Base-by-base conservation (phyloP, 2,113 vertebrate genomes). In the Rutilus rutilus region DNA sequence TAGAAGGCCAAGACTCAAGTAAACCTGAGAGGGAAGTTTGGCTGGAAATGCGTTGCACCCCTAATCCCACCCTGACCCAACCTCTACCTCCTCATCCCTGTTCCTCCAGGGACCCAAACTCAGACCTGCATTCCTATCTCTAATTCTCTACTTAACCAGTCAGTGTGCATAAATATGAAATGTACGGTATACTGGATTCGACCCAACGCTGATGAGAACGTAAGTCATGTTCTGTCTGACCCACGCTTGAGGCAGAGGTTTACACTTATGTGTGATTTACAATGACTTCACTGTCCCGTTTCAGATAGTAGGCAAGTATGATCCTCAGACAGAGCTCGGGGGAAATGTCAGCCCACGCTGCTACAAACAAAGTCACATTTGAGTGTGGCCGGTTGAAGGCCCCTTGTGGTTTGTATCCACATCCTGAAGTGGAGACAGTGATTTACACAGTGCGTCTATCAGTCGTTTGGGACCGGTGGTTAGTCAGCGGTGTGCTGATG, bases 41-140 rank as follows among this genome's bases (percentile, higher is more conserved):
- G 74, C 81, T 87, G 65, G 75, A 47, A 4, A 60, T 74, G 54
- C 17, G 12, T 71, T 65, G 59, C 71, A 27, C 75, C 73, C 54
- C 50, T 83, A 78, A 83, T 85, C 80, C 80, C 64, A 62, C 23
- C 45, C 73, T 52, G 54, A 82, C 50, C 78, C 85, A 57, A n/a
- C 67, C 25, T 67, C 47, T 52, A 69, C 73, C 80, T 60, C 62
- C 54, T 52, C 67, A 23, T 82, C 73, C 50, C 21, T 27, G 5
- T 25, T 57, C 80, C 85, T 64, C 36, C n/a, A 60, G 69, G 33
- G 82, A 82, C 30, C 79, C 47, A 17, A 27, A 47, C 69, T 52
- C 76, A 84, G 64, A 73, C 77, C 36, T 79, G 76, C 84, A 86
- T 86, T 88, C 76, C 69, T 52, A 57, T 83, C 67, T 45, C 30